Evolutionary conservation across 1,140 invertebrate genomes (phyloP).

Genomic region (Vanessa atalanta): DNA sequence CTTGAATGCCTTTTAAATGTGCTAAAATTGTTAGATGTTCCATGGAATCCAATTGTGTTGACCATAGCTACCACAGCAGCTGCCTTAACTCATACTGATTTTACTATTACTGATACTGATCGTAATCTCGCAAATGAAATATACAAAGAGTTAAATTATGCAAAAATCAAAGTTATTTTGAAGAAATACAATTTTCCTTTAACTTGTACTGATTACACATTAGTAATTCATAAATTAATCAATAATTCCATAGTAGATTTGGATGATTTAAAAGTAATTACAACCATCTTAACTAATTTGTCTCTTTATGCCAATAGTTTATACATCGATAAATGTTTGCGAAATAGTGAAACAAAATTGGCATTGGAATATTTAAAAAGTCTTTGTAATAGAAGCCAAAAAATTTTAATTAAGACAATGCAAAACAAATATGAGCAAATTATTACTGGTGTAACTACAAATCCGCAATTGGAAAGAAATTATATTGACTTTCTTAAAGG

Average conservation of each 20-base stretch:
- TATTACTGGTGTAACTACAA: conserved; percentile 45
- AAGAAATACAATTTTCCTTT: conserved; percentile 74
- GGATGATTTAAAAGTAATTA: conserved; percentile 64
- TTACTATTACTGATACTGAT: conserved; percentile 65
- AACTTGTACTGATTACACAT: conserved; percentile 63
- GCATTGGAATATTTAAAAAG: conserved; percentile 65
- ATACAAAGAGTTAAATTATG: conserved; percentile 70
- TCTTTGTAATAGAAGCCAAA: conserved; percentile 54
- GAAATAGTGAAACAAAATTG: conserved; percentile 61
- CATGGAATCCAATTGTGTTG: conserved; percentile 67
- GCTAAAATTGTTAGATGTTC: conserved; percentile 69
- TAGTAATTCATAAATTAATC: conserved; percentile 69
- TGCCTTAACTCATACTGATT: conserved; percentile 57
- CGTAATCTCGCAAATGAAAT: conserved; percentile 61
- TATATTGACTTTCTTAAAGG: conserved; percentile 74
- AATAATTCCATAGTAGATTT: conserved; percentile 57
- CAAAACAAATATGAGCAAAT: conserved; percentile 70
- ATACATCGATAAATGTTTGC: conserved; percentile 68
- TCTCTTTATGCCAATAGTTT: conserved; percentile 58
- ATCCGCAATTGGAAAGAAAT: conserved; percentile 60
- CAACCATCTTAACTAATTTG: conserved; percentile 48
- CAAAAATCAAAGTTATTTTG: conserved; percentile 70
- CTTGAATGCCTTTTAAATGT: conserved; percentile 70
- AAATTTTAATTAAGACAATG: conserved; percentile 55
- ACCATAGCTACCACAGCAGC: conserved; percentile 60